phyloP scores from a whole-genome alignment of 1,140 invertebrate genomes.

The Listronotus bonariensis region DNA sequence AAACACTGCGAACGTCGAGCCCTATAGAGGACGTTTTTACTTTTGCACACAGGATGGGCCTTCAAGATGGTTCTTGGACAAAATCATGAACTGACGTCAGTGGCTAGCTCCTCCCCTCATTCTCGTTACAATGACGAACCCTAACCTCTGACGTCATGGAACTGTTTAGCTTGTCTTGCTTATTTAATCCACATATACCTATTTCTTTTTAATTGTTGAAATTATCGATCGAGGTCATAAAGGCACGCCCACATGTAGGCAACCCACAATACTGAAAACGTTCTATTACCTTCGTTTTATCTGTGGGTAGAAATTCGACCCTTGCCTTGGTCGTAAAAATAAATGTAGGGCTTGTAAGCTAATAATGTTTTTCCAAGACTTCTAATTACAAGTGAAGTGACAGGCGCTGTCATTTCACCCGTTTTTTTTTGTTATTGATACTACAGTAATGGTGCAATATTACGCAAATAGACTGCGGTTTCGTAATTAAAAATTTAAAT shows the following conservation, averaged over 20 bases:
- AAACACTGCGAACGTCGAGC: conserved; percentile 33
- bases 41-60: conserved; percentile 43
- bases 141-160: conserved; percentile 35
- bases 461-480: too few species aligned
- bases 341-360: background rate
- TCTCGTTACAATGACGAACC: conserved; percentile 18
- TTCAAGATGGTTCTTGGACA: conserved; percentile 46
- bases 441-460: too few species aligned
- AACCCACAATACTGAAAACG: conserved; percentile 29
- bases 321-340: too few species aligned
- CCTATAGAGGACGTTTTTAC: conserved; percentile 25
- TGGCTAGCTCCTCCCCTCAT: conserved; percentile 15
- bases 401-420: background rate
- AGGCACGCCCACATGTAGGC: conserved; percentile 33
- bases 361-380: conserved; percentile 3
- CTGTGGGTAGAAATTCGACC: too few species aligned
- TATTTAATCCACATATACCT: background rate
- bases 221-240: conserved; percentile 28
- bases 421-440: too few species aligned
- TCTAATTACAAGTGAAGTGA: conserved; percentile 15
- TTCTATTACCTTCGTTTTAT: too few species aligned
- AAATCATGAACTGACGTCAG: conserved; percentile 41
- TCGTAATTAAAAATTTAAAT: too few species aligned
- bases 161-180: conserved; percentile 2
- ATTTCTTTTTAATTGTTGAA: conserved; percentile 11